Evolutionary conservation across 2,888 invertebrate species (phyloP).

Genomic region (Cyclophora punctaria): DNA sequence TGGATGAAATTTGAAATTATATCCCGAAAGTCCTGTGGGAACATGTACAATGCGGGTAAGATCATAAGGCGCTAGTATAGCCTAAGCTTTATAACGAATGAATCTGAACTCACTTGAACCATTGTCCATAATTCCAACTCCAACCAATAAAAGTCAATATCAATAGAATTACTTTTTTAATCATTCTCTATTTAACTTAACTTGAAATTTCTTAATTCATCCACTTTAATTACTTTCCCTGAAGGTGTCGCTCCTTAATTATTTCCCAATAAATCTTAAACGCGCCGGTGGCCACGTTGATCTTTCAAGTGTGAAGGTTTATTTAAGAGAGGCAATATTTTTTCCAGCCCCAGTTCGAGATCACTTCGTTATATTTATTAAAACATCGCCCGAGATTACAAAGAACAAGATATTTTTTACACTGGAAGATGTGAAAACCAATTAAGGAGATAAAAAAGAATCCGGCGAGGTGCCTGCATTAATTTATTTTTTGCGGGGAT

Average conservation of each 20-base stretch:
- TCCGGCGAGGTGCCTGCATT: conserved; percentile 74
- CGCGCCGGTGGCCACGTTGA: conserved; percentile 58
- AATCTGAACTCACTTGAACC: too few relatives aligned
- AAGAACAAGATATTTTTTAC: conserved; percentile 75
- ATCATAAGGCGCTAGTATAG: too few relatives aligned
- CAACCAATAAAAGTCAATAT: too few relatives aligned
- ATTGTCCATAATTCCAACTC: too few relatives aligned
- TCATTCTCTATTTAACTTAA: neutral
- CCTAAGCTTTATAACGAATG: too few relatives aligned
- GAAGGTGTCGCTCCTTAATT: conserved; percentile 56
- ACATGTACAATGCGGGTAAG: too few relatives aligned
- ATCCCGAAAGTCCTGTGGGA: too few relatives aligned
- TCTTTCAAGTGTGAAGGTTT: conserved; percentile 73
- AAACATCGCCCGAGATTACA: conserved; percentile 75
- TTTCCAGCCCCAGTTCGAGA: conserved; percentile 49
- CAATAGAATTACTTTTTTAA: too few relatives aligned
- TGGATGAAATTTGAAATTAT: too few relatives aligned
- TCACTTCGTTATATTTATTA: conserved; percentile 76
- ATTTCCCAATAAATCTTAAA: conserved; percentile 67
- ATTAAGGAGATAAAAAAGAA: conserved; percentile 76
- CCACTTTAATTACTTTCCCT: conserved; percentile 51
- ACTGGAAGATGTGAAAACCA: conserved; percentile 76
- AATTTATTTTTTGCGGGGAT: conserved; percentile 75
- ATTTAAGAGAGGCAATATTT: conserved; percentile 70
- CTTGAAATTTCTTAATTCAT: conserved; percentile 27